Evolutionary conservation across 2,888 invertebrate species (phyloP).

Genomic region (Caenorhabditis wallacei): DNA sequence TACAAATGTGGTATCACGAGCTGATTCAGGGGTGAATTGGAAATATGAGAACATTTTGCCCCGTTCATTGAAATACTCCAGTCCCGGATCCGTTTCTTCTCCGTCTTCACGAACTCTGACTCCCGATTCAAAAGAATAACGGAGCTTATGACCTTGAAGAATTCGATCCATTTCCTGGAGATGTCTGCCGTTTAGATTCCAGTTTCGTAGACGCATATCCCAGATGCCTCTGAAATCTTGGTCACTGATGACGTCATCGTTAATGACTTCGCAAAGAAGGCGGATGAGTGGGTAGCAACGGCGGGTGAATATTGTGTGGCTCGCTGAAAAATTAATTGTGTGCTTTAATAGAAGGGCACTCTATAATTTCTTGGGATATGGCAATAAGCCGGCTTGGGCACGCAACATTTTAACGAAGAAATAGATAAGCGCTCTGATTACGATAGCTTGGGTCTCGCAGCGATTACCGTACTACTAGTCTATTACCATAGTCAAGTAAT

Average conservation of each 20-base stretch:
- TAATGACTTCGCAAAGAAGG: conserved; percentile 21
- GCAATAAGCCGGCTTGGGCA: too few species aligned
- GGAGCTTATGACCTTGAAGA: neutral
- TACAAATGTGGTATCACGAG: neutral
- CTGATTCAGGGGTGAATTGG: neutral
- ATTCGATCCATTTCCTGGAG: neutral
- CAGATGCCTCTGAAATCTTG: conserved; percentile 7
- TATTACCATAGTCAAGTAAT: too few species aligned
- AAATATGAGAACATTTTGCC: conserved; percentile 22
- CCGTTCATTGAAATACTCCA: neutral
- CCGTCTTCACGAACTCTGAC: neutral
- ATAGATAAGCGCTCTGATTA: too few species aligned
- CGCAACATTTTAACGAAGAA: too few species aligned
- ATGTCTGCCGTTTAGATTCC: neutral
- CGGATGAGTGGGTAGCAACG: conserved; percentile 30
- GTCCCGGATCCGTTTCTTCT: neutral
- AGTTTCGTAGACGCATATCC: neutral
- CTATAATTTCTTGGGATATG: too few species aligned
- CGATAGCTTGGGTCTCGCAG: too few species aligned
- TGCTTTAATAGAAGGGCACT: too few species aligned
- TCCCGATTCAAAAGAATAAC: neutral
- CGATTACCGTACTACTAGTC: too few species aligned
- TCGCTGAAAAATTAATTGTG: conserved; percentile 9
- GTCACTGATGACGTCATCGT: neutral
- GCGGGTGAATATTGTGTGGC: conserved; percentile 28